Percentiles rank a stretch among this genome's conserved stretches.
Conservation (phyloP, 2,797 vertebrate species). For the Somateria mollissima region DNA sequence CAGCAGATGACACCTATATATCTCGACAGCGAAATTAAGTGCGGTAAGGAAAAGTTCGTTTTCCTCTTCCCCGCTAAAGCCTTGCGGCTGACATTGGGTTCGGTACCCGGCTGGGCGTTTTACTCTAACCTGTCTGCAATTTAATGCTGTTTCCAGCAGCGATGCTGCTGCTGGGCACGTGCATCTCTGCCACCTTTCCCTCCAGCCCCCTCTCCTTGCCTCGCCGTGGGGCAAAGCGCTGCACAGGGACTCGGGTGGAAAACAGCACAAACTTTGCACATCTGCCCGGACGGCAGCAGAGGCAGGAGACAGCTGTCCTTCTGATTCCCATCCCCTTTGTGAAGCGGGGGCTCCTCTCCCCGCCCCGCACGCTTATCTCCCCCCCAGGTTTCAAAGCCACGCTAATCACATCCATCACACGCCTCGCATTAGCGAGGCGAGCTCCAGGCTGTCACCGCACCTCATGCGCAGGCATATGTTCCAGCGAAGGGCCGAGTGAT, state of each 20-base stretch:
- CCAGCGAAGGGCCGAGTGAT: slow-evolving; percentile 11
- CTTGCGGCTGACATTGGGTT: background rate
- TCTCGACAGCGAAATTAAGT: background rate
- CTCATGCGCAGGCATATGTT: background rate
- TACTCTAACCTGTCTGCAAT: accelerated
- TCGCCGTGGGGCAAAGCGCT: background rate
- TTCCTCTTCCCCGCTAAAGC: background rate
- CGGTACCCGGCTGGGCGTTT: background rate
- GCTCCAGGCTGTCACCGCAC: slow-evolving; percentile 31
- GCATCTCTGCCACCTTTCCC: background rate
- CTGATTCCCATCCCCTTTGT: background rate
- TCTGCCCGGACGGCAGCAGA: background rate
- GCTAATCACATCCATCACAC: background rate
- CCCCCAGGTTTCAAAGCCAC: slow-evolving; percentile 31
- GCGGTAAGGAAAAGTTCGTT: background rate
- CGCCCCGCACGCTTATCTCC: background rate
- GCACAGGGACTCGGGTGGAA: no score
- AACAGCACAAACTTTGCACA: accelerated
- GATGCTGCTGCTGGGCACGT: accelerated
- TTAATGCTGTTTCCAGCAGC: no score
- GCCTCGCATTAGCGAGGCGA: background rate
- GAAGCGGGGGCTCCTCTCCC: background rate
- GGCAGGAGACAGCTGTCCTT: background rate
- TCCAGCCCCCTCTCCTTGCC: background rate
- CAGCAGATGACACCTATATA: background rate